Percentiles rank a stretch among this genome's conserved stretches.
Conservation (phyloP, 1,140 invertebrate species). For the Platyura marginata region DNA sequence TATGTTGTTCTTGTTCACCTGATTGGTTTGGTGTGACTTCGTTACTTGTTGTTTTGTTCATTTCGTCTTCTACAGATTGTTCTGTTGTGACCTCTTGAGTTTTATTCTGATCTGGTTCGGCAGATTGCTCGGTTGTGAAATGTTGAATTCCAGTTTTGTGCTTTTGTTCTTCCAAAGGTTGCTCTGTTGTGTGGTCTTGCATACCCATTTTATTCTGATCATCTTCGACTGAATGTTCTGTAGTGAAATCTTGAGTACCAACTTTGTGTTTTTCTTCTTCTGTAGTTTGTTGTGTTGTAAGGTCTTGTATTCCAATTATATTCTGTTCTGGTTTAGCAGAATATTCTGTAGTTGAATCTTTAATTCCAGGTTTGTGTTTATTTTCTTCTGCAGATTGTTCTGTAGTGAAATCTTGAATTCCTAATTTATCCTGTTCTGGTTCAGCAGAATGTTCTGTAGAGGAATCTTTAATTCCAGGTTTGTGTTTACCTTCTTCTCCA, state of each 20-base stretch:
- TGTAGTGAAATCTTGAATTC: neutral
- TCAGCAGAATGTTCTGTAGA: too few relatives aligned
- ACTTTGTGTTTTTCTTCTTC: too few relatives aligned
- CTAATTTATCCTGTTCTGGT: neutral
- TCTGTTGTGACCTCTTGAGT: too few relatives aligned
- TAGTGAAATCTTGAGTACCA: too few relatives aligned
- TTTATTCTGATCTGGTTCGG: neutral
- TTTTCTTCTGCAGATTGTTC: neutral
- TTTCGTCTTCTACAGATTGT: conserved; percentile 1
- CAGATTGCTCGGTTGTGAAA: neutral
- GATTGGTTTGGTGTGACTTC: conserved; percentile 6
- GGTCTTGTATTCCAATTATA: neutral
- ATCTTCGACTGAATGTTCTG: neutral
- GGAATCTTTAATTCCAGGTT: too few relatives aligned
- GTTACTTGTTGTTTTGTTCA: too few relatives aligned
- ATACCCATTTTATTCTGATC: too few relatives aligned
- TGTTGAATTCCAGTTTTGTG: too few relatives aligned
- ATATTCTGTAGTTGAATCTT: neutral
- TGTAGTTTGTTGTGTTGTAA: neutral
- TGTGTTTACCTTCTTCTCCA: too few relatives aligned
- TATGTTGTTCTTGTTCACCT: conserved; percentile 6
- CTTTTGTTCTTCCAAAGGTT: too few relatives aligned
- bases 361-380: neutral
- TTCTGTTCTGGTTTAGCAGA: neutral
- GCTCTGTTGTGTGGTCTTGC: too few relatives aligned